Base-by-base conservation (phyloP, 37 sponge, comb jelly and placozoan genomes). In the Chondrilla cf. caribensis region DNA sequence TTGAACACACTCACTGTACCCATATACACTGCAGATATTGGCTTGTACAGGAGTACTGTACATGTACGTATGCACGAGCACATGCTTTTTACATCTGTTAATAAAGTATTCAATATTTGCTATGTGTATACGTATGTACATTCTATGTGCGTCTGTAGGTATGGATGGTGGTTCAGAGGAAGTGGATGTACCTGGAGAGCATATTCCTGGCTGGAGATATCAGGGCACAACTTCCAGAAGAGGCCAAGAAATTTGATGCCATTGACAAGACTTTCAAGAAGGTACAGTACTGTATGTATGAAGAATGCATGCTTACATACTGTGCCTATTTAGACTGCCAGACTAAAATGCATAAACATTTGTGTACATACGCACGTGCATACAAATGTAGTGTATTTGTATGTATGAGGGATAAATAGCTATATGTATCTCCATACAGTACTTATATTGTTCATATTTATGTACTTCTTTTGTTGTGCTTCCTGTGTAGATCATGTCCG, bases 161-260 rank as follows among this genome's bases (percentile, higher is more conserved):
- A 57, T 98, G 99, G 99, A 98, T 98, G 99, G 90, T 91, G 6
- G 99, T 98, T 21, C 99, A 98, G 81, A 79, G 97, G 54, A 98
- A 98, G 83, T 98, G 99, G 99, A 98, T 98, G 96, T 98, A 98
- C 79, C 81, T 98, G 17, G 99, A 98, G 88, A 86, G 95, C 44
- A 98, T 98, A 75, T 98, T 98, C 82, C 94, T 98, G 67, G 99
- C 94, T 18, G 99, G 99, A 28, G 99, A 98, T 77, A 98, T 98
- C 58, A 57, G 99, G 41, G 86, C 91, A 31, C 99, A 98, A 82
- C 83, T 98, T 42, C 99, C 99, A 32, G 99, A 98, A 83, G 99
- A 98, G 79, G 99, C 99, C 0, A 98, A 98, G 88, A 95, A 94
- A 77, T 98, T 98, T 90, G 99, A 98, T 84, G 81, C 60, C 67